Evolutionary conservation across 2,888 invertebrate species (phyloP).

Genomic region (Heliconius charithonia): DNA sequence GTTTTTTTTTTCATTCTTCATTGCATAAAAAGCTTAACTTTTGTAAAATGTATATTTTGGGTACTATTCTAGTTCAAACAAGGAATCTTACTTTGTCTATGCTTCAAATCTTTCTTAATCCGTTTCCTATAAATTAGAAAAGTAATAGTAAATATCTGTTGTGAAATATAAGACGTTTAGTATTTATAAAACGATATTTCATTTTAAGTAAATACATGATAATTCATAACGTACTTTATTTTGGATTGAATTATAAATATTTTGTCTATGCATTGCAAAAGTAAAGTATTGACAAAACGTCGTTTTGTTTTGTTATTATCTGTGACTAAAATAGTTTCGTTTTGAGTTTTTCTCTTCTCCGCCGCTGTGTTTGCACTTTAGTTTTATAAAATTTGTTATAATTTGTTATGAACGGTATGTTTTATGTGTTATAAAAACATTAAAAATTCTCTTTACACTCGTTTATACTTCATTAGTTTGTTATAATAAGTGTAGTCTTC

Average conservation of each 20-base stretch:
- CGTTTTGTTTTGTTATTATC: constrained; percentile 47
- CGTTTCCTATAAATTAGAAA: too few relatives aligned
- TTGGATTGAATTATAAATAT: too few relatives aligned
- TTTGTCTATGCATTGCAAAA: constrained; percentile 5
- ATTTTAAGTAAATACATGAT: too few relatives aligned
- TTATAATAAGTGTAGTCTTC: constrained; percentile 44
- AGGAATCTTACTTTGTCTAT: neutral
- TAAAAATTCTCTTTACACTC: constrained; percentile 46
- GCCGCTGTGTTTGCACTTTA: constrained; percentile 74
- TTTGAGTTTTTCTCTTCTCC: constrained; percentile 70
- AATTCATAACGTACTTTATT: too few relatives aligned
- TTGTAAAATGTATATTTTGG: too few relatives aligned
- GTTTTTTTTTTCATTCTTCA: too few relatives aligned
- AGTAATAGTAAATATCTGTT: too few relatives aligned
- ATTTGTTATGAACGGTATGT: constrained; percentile 55
- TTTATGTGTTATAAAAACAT: constrained; percentile 52
- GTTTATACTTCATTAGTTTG: constrained; percentile 36
- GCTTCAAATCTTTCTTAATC: neutral
- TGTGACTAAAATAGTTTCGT: constrained; percentile 57
- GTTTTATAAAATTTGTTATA: constrained; percentile 59
- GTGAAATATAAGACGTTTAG: too few relatives aligned
- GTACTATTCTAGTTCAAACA: too few relatives aligned
- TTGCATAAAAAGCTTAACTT: too few relatives aligned
- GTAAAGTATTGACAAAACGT: constrained; percentile 52
- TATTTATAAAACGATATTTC: neutral